Conservation (phyloP, 1,140 invertebrate genomes). For the Habropoda laboriosa region DNA sequence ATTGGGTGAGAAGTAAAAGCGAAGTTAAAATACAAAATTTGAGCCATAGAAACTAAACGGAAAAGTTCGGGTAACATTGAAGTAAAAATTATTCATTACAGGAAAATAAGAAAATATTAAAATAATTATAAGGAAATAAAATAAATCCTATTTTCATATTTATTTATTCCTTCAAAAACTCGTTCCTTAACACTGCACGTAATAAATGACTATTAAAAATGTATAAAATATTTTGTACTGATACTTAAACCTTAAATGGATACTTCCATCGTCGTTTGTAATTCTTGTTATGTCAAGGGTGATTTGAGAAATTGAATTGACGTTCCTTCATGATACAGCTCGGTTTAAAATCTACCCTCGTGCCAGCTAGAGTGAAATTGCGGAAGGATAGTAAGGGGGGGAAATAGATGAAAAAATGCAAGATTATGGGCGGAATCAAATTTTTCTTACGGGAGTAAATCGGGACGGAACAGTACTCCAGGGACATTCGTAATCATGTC, state of each 20-base stretch:
- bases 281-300: not conserved
- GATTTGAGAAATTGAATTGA: constrained; percentile 18
- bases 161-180: no score
- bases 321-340: not conserved
- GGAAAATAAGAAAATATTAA: no score
- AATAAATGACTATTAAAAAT: not conserved
- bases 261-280: constrained; percentile 3
- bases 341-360: constrained; percentile 30
- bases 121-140: no score
- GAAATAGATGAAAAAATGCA: constrained; percentile 57
- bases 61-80: no score
- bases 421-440: constrained; percentile 57
- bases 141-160: no score
- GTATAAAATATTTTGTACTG: not conserved
- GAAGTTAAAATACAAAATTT: no score
- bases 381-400: constrained; percentile 1
- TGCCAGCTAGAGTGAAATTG: constrained; percentile 15
- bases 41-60: no score
- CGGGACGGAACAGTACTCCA: constrained; percentile 92
- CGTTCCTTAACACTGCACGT: no score
- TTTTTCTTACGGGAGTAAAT: constrained; percentile 92
- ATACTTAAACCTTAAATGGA: not conserved
- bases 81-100: no score
- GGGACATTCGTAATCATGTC: constrained; percentile 88
- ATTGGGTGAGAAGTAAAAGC: no score